Evolutionary conservation across 1,140 invertebrate genomes (phyloP).

Genomic region (Platyscapa corneri): DNA sequence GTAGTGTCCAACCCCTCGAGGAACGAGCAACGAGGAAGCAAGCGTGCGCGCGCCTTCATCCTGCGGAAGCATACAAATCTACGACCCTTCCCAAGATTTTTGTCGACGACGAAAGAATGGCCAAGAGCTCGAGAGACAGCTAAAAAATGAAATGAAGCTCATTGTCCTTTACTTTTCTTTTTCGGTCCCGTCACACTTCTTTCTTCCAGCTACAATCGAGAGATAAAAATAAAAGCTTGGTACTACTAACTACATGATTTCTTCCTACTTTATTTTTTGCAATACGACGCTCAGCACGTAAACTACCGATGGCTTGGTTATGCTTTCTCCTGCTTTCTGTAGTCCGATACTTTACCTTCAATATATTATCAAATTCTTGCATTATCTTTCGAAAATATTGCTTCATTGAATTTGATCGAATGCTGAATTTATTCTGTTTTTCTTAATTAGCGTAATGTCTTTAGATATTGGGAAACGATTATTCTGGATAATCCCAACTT

Average conservation of each 20-base stretch:
- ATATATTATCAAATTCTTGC: too few relatives aligned
- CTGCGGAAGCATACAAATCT: slow-evolving; percentile 46
- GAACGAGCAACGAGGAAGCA: slow-evolving; percentile 26
- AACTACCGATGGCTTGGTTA: background rate
- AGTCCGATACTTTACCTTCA: too few relatives aligned
- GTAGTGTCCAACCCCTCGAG: slow-evolving; percentile 41
- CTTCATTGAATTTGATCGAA: too few relatives aligned
- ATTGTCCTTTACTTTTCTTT: background rate
- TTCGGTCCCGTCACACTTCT: background rate
- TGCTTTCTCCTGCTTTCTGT: background rate
- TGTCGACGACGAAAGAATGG: slow-evolving; percentile 42
- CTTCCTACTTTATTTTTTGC: background rate
- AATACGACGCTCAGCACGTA: background rate
- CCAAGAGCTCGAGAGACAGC: slow-evolving; percentile 34
- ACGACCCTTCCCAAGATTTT: slow-evolving; percentile 45
- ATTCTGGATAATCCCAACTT: too few relatives aligned
- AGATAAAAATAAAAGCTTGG: background rate
- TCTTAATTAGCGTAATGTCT: too few relatives aligned
- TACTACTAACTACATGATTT: background rate
- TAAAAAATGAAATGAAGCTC: slow-evolving; percentile 50
- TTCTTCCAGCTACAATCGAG: background rate
- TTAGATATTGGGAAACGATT: too few relatives aligned
- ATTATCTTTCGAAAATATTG: too few relatives aligned
- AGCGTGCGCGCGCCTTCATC: slow-evolving; percentile 29
- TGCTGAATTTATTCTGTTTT: too few relatives aligned